phyloP scores from a whole-genome alignment of 2,113 vertebrate genomes.

The Antigone vipio region DNA sequence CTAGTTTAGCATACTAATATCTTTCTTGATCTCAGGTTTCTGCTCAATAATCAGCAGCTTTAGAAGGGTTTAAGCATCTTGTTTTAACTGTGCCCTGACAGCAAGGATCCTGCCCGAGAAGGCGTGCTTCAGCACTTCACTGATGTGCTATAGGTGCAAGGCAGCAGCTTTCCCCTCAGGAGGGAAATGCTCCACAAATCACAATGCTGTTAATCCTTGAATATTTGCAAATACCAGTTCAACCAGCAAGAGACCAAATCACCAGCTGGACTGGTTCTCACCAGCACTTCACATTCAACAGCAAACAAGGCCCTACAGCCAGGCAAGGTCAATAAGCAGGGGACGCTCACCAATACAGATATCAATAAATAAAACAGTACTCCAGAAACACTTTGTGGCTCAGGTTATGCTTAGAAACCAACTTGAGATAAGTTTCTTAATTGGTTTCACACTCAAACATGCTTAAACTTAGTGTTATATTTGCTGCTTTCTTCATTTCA shows the following conservation, averaged over 20 bases:
- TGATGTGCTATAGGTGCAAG: not conserved
- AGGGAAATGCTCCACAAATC: not conserved
- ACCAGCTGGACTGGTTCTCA: not conserved
- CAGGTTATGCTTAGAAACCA: not conserved
- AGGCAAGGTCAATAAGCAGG: not conserved
- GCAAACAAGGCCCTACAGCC: not conserved
- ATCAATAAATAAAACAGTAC: not conserved
- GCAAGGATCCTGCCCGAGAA: not conserved
- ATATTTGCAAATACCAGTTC: not conserved
- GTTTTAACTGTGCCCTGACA: conserved; percentile 11
- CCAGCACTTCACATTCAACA: not conserved
- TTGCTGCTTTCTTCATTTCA: not conserved
- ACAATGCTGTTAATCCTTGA: not conserved
- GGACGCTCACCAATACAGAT: not conserved
- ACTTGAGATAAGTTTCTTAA: not conserved
- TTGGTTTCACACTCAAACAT: not conserved
- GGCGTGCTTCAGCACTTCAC: not conserved
- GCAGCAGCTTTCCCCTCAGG: not conserved
- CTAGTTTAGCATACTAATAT: conserved; percentile 19
- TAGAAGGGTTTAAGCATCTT: conserved; percentile 20
- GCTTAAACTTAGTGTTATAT: not conserved
- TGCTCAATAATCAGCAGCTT: conserved; percentile 12
- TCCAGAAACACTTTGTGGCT: not conserved
- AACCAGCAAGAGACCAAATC: not conserved
- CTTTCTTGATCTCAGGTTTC: conserved; percentile 1